Percentiles rank a stretch among this genome's conserved stretches.
Evolutionary conservation across 2,888 invertebrate genomes (phyloP).

Genomic region (Tetanocera ferruginea): DNA sequence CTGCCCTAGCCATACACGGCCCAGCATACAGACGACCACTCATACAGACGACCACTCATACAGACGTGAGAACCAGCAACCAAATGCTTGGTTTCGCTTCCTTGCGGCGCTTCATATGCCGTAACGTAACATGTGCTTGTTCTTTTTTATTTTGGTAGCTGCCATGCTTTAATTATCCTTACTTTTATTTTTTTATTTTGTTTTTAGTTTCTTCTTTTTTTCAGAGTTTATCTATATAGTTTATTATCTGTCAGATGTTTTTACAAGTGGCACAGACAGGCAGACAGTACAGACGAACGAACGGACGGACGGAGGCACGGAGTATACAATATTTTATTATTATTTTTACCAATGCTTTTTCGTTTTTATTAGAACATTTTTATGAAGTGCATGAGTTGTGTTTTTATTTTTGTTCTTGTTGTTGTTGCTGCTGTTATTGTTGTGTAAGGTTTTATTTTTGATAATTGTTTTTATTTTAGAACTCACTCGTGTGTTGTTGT

Average conservation of each 20-base stretch:
- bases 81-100: conserved; percentile 14
- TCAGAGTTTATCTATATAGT: conserved; percentile 1
- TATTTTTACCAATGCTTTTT: background rate
- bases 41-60: background rate
- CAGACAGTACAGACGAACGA: background rate
- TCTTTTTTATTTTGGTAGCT: background rate
- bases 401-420: background rate
- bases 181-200: conserved; percentile 1
- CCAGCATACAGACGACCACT: too few relatives aligned
- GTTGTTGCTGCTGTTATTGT: too few relatives aligned
- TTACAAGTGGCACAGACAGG: background rate
- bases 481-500: background rate
- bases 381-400: conserved; percentile 16
- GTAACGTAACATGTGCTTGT: conserved; percentile 2
- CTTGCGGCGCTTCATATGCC: conserved; percentile 20
- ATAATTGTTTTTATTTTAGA: background rate
- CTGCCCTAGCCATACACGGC: background rate
- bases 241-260: conserved; percentile 13
- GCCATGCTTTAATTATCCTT: conserved; percentile 30
- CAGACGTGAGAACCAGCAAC: background rate
- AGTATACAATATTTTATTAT: background rate
- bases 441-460: background rate
- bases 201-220: too few relatives aligned
- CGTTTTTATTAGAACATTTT: conserved; percentile 18
- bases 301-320: background rate